phyloP scores from a whole-genome alignment of 2,888 invertebrate genomes.

The Drosophila fungiperda region DNA sequence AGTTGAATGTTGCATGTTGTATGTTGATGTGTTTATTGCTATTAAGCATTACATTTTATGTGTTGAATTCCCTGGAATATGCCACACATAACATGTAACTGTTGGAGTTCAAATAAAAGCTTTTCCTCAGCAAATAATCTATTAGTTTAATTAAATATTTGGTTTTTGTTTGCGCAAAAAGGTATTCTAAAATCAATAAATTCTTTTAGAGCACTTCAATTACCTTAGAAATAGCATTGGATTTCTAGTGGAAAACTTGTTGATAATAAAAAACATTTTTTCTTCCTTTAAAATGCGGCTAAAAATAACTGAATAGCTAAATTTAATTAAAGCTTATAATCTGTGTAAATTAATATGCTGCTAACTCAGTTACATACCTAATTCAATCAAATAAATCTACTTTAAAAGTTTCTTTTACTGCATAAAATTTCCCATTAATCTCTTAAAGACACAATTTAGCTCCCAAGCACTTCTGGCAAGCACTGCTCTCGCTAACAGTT shows the following conservation, averaged over 20 bases:
- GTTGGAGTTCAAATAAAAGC: background rate
- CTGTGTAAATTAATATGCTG: background rate
- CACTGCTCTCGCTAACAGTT: slow-evolving; percentile 56
- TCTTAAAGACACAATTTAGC: background rate
- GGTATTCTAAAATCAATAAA: background rate
- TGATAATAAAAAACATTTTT: too few species aligned
- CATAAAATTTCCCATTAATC: slow-evolving; percentile 17
- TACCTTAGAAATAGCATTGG: too few species aligned
- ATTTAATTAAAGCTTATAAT: background rate
- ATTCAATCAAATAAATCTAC: background rate
- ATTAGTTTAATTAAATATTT: background rate
- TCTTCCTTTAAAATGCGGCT: background rate
- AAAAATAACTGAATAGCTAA: background rate
- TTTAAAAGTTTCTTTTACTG: slow-evolving; percentile 1
- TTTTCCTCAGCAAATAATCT: background rate
- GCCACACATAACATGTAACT: slow-evolving; percentile 9
- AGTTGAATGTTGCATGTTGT: slow-evolving; percentile 37
- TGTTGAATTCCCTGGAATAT: slow-evolving; percentile 52
- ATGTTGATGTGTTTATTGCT: slow-evolving; percentile 74
- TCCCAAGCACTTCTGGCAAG: slow-evolving; percentile 7
- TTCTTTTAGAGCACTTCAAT: background rate
- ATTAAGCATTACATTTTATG: slow-evolving; percentile 59
- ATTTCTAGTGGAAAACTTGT: too few species aligned
- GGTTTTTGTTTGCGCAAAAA: background rate
- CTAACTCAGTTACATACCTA: too few species aligned